Evolutionary conservation across 2,113 vertebrate genomes (phyloP).

Genomic region (Halichoerus grypus): DNA sequence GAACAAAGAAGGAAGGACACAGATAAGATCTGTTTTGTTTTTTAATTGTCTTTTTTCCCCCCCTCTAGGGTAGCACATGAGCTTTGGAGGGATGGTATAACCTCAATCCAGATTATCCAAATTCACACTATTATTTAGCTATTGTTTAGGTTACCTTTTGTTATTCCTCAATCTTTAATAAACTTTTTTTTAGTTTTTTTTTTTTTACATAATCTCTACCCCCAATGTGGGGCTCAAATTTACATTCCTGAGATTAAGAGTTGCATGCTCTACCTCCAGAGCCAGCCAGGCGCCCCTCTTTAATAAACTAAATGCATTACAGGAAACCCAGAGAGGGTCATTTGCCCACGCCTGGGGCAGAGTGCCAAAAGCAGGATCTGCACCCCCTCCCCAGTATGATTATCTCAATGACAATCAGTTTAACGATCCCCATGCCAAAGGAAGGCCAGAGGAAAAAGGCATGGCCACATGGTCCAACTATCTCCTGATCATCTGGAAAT

Average conservation of each 20-base stretch:
- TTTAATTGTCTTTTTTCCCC: neutral
- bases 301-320: neutral
- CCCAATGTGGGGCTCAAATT: neutral
- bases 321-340: neutral
- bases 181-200: neutral
- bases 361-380: neutral
- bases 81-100: constrained; percentile 25
- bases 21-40: constrained; percentile 16
- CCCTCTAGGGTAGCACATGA: neutral
- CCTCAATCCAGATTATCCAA: constrained; percentile 5
- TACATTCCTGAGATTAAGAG: neutral
- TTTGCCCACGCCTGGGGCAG: neutral
- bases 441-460: neutral
- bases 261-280: neutral
- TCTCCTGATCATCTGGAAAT: constrained; percentile 48
- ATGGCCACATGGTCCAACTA: neutral
- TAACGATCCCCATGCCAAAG: neutral
- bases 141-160: neutral
- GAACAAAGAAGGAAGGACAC: neutral
- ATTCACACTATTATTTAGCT: constrained; percentile 37
- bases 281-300: neutral
- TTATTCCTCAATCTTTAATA: neutral
- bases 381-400: neutral
- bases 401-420: neutral
- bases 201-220: neutral